These are phyloP conservation scores for Oxyura jamaicensis DNA, from an alignment of 2,113 vertebrate genomes.

Conservation along the genomic window DNA sequence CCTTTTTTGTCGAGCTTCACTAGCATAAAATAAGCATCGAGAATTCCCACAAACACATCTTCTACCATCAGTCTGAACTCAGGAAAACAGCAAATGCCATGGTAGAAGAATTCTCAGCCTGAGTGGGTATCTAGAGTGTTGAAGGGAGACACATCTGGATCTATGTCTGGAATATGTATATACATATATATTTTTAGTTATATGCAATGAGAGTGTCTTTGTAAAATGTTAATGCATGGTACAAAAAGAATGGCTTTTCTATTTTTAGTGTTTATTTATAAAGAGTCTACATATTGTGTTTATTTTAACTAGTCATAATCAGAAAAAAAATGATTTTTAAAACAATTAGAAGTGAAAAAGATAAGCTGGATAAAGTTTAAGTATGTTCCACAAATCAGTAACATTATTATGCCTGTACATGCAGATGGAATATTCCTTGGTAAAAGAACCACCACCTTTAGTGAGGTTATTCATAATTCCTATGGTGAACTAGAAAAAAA, in stretches of 20 bases:
- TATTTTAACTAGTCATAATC: background rate
- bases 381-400: background rate
- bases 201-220: background rate
- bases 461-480: background rate
- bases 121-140: background rate
- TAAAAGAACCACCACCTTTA: background rate
- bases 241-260: background rate
- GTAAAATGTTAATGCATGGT: too few species aligned
- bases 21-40: background rate
- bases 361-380: background rate
- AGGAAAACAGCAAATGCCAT: background rate
- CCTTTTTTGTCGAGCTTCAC: background rate
- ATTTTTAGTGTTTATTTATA: background rate
- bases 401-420: background rate
- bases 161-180: background rate
- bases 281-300: background rate
- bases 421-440: background rate
- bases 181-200: background rate
- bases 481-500: background rate
- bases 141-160: background rate
- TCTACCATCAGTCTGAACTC: background rate
- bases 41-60: background rate
- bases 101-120: background rate
- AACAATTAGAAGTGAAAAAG: background rate
- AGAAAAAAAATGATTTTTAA: background rate